A percentile compares a stretch with the other conserved stretches of the same genome.
These are phyloP conservation scores for Mnemiopsis leidyi DNA, from an alignment of 37 sponge, comb jelly and placozoan genomes.

Conservation along the genomic window DNA sequence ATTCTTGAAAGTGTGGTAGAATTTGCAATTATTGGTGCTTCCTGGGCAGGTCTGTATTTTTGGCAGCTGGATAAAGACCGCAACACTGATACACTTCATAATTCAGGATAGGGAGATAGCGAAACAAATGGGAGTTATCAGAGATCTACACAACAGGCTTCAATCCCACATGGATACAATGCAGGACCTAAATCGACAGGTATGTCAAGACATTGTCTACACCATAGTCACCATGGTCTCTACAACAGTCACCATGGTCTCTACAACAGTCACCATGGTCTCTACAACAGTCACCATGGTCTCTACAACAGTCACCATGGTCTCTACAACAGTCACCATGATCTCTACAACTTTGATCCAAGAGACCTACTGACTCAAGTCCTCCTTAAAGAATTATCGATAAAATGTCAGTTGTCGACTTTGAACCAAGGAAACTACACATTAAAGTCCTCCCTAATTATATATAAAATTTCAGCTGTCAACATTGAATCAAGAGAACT, in stretches of 20 bases:
- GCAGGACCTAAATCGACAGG: constrained; percentile 65
- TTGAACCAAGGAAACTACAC: constrained; percentile 57
- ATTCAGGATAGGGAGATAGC: constrained; percentile 59
- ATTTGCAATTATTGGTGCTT: too few species aligned
- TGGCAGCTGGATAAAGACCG: too few species aligned
- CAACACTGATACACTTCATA: too few species aligned
- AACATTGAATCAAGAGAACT: constrained; percentile 62
- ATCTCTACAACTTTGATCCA: constrained; percentile 54
- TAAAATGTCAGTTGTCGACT: constrained; percentile 39
- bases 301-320: too few species aligned
- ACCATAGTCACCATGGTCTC: too few species aligned
- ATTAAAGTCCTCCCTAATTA: constrained; percentile 26
- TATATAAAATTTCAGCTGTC: constrained; percentile 54
- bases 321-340: too few species aligned
- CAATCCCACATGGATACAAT: constrained; percentile 65
- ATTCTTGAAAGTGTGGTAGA: too few species aligned
- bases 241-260: too few species aligned
- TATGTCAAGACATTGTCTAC: neutral
- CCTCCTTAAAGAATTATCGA: too few species aligned
- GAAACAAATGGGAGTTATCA: constrained; percentile 61
- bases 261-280: too few species aligned
- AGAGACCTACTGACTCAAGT: constrained; percentile 58
- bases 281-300: too few species aligned
- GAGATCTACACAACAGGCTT: constrained; percentile 55
- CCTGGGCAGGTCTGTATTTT: too few species aligned